Conservation (phyloP, 2,113 vertebrate species). For the Antechinus stuartii region DNA sequence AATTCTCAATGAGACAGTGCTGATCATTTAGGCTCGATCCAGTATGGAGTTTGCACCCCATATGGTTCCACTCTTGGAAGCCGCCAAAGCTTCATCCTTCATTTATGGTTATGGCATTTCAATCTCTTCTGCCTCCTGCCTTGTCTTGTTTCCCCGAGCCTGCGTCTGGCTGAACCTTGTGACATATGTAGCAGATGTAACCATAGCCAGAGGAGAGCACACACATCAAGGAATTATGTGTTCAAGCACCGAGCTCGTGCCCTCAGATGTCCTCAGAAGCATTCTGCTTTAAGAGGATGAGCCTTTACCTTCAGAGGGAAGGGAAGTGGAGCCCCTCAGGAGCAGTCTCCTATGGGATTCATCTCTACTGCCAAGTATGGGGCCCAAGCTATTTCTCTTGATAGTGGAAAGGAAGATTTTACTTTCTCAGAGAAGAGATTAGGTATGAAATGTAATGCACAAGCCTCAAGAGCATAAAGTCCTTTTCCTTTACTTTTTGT, state of each 20-base stretch:
- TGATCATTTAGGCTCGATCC: not conserved
- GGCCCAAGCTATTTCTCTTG: not conserved
- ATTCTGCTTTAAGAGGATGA: not conserved
- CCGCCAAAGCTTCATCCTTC: not conserved
- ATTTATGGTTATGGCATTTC: constrained; percentile 1
- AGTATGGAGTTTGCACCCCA: not conserved
- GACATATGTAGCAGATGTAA: not conserved
- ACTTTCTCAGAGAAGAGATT: not conserved
- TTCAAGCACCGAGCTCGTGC: not conserved
- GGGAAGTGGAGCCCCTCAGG: not conserved
- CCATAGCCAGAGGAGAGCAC: not conserved
- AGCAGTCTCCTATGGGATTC: not conserved
- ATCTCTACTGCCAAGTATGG: not conserved
- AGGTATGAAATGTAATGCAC: not conserved
- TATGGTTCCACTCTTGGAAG: not conserved
- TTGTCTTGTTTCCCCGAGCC: not conserved
- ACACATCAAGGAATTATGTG: not conserved
- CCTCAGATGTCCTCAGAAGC: not conserved
- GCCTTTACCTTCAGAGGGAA: not conserved
- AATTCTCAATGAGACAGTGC: constrained; percentile 7
- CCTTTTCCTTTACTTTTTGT: not conserved
- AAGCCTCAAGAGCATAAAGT: not conserved
- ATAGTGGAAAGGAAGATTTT: not conserved
- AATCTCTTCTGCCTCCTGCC: not conserved
- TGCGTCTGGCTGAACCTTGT: not conserved